Base-by-base conservation (phyloP, 2,888 invertebrate species). In the Sepioteuthis lessoniana region DNA sequence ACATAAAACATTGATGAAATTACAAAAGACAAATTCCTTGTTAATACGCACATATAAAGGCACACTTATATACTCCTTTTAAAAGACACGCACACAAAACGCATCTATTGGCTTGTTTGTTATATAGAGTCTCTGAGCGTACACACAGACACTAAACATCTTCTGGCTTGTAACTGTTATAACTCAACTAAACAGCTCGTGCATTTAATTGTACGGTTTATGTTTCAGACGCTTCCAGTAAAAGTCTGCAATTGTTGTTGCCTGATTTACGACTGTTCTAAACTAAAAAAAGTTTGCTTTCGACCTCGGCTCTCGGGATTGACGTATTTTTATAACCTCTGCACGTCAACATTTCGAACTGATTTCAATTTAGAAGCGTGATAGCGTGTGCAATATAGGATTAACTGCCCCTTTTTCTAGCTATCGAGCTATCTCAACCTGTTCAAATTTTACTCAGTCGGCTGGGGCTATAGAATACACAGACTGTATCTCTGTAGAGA, bases 1-100 rank as follows among this genome's bases (percentile, higher is more conserved):
- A 55, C 21, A 55, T 55, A 55, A 28, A 60, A n/a, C n/a, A n/a
- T n/a, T n/a, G n/a, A n/a, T n/a, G n/a, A n/a, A n/a, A n/a, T n/a
- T n/a, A n/a, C 25, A 25, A 55, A 21, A 25, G n/a, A 35, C n/a
- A 76, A n/a, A 76, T 13, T 16, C n/a, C 13, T 16, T n/a, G n/a
- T 4, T 13, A 60, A 60, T 60, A 2, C n/a, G 10, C n/a, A 31
- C 0, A 76, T 76, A n/a, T 0, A 76, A 13, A 76, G 2, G n/a
- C n/a, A n/a, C 10, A n/a, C n/a, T 10, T 35, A 35, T n/a, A 35
- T 16, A 10, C 16, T 0, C 0, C 3, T 13, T n/a, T 0, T n/a
- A 4, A 21, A 1, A 35, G 13, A 19, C 76, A 16, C 76, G n/a
- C n/a, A 76, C 35, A 76, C 76, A 76, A 13, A 31, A 31, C 5